Percentiles rank a stretch among this genome's conserved stretches.
Evolutionary conservation across 2,888 invertebrate genomes (phyloP).

Genomic region (Ceriagrion tenellum): DNA sequence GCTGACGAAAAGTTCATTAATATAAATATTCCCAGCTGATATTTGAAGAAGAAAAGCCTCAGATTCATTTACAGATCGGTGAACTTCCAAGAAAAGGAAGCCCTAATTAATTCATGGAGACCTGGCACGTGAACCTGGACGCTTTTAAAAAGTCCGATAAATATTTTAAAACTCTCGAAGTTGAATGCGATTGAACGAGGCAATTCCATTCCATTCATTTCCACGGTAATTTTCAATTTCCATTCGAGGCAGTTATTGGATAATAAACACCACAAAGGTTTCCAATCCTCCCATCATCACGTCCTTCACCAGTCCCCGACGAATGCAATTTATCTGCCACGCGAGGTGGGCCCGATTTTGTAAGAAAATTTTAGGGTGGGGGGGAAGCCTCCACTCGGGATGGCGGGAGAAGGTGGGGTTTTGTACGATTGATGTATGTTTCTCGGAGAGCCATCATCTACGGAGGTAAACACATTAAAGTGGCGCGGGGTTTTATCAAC

Average conservation of each 20-base stretch:
- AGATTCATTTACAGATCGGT: too few relatives aligned
- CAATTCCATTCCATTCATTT: background rate
- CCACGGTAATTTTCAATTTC: background rate
- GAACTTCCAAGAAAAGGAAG: background rate
- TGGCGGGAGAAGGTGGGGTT: background rate
- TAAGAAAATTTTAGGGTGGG: background rate
- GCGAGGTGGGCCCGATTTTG: background rate
- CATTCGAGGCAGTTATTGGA: background rate
- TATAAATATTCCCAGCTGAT: too few relatives aligned
- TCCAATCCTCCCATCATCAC: background rate
- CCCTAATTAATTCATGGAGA: background rate
- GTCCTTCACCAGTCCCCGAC: background rate
- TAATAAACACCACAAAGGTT: background rate
- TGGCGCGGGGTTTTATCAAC: background rate
- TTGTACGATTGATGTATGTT: background rate
- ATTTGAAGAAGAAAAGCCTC: too few relatives aligned
- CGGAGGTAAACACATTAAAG: slow-evolving; percentile 13
- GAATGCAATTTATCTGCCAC: background rate
- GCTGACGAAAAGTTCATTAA: too few relatives aligned
- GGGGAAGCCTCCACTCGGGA: background rate
- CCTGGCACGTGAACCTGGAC: background rate
- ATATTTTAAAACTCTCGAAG: background rate
- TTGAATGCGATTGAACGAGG: background rate
- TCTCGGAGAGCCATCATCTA: background rate
- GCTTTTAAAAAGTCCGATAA: background rate